Evolutionary conservation across 1,140 invertebrate genomes (phyloP), one percentile per base, ranked within the genome.

Genomic region (Lanistes nyassanus): DNA sequence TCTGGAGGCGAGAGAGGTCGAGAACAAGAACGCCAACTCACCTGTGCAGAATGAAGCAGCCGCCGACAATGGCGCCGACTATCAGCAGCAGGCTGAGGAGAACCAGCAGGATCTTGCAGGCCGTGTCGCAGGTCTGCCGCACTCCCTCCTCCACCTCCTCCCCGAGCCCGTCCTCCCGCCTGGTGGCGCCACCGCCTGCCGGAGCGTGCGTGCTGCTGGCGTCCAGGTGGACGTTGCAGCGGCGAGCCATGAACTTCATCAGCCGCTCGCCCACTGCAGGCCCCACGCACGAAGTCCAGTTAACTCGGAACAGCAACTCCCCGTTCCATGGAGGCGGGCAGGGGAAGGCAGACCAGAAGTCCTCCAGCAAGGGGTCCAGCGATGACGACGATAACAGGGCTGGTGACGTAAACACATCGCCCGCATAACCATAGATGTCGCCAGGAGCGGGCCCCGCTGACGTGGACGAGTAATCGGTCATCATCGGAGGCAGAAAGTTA

Each of bases 311-410:
- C 31, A 79, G 56, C 3, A 79, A 62, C 60, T 47, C 75, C 29
- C 71, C 39, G 31, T 79, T 79, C 78, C 78, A 79, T 9, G 78
- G 78, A n/a, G 78, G 78, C 0, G 78, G 78, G 56, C 78, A 79
- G 13, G 78, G 78, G 62, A 79, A 79, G 26, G 47, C 75, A 39
- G 76, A 73, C 78, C 75, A 79, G 39, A 76, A 79, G 34, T 65
- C 73, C 21, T 67, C 56, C 26, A 79, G 67, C 9, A 56, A 36
- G 13, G 78, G 78, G 42, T 79, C 78, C 16, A 79, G 75, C 36
- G 70, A 58, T 29, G 56, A 60, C 70, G 55, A 23, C 31, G 69
- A 7, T 53, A 55, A 21, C 39, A 31, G 7, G 6, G 23, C 0
- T 39, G 70, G 60, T 23, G 56, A 36, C 34, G 42, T 23, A 3